Percentiles rank a stretch among this genome's conserved stretches.
Evolutionary conservation across 2,888 invertebrate species (phyloP).

Genomic region (Hyposoter didymator): DNA sequence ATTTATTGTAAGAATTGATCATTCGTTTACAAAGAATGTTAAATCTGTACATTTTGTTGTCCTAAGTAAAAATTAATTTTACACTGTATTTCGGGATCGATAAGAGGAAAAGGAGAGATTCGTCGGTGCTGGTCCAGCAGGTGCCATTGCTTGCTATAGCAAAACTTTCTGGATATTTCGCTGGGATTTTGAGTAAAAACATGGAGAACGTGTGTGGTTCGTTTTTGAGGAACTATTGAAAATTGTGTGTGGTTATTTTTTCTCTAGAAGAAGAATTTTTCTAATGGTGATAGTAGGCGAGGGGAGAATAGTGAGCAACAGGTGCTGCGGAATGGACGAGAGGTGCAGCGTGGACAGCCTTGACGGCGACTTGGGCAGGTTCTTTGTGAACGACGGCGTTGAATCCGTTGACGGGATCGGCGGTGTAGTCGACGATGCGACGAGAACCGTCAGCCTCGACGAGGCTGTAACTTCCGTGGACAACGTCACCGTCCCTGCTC

Average conservation of each 20-base stretch:
- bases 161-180: not conserved
- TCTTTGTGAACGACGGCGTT: slow-evolving; percentile 77
- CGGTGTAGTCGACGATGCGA: slow-evolving; percentile 75
- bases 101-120: not conserved
- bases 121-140: not conserved
- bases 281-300: slow-evolving; percentile 70
- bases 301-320: slow-evolving; percentile 72
- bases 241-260: not conserved
- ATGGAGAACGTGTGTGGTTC: not conserved
- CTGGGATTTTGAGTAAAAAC: not conserved
- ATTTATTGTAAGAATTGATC: not conserved
- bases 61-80: not conserved
- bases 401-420: slow-evolving; percentile 75
- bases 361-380: slow-evolving; percentile 74
- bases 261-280: not conserved
- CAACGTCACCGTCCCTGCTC: slow-evolving; percentile 75
- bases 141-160: not conserved
- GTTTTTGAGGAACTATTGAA: slow-evolving; percentile 20
- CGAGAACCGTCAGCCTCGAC: slow-evolving; percentile 74
- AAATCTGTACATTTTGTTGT: not conserved
- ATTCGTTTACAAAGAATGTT: not conserved
- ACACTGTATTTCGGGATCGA: not conserved
- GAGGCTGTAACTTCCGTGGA: slow-evolving; percentile 75
- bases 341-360: slow-evolving; percentile 83
- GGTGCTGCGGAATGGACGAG: slow-evolving; percentile 84